A percentile compares a stretch with the other conserved stretches of the same genome.
These are phyloP conservation scores for Melanotaenia trifasciata DNA, from an alignment of 2,797 vertebrate species.

Conservation along the genomic window DNA sequence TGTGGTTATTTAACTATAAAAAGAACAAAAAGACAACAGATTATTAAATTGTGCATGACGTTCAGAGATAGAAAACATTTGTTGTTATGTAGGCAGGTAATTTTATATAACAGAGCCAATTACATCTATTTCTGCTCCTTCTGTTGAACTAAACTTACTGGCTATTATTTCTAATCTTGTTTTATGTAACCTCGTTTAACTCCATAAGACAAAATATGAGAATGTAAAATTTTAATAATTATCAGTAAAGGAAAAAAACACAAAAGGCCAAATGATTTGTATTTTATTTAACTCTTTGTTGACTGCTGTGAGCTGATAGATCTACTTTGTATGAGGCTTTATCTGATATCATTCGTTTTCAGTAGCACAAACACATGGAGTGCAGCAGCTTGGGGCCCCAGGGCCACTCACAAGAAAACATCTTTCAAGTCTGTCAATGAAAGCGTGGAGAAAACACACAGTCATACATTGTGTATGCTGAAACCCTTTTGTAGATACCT, in stretches of 20 bases:
- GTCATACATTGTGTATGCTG: background rate
- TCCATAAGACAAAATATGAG: too few species aligned
- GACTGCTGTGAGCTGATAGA: conserved; percentile 36
- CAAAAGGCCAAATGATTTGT: conserved; percentile 8
- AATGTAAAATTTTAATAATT: background rate
- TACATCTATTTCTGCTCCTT: background rate
- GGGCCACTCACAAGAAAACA: conserved; percentile 39
- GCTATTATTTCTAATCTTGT: background rate
- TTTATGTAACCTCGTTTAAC: too few species aligned
- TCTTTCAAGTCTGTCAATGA: conserved; percentile 39
- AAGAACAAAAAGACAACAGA: too few species aligned
- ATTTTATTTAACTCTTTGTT: conserved; percentile 12
- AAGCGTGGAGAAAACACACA: conserved; percentile 9
- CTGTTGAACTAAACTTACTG: background rate
- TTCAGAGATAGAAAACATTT: background rate
- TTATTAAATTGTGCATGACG: too few species aligned
- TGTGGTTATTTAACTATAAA: background rate
- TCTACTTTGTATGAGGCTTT: conserved; percentile 19
- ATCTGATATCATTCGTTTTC: conserved; percentile 3
- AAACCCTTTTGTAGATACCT: conserved; percentile 9
- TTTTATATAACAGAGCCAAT: background rate
- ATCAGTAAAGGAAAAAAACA: background rate
- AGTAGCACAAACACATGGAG: conserved; percentile 5
- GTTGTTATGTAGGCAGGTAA: background rate
- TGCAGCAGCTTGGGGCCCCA: conserved; percentile 27